Evolutionary conservation across 2,797 vertebrate species (phyloP), one percentile per base, ranked within the genome.

Genomic region (Tinamus major): DNA sequence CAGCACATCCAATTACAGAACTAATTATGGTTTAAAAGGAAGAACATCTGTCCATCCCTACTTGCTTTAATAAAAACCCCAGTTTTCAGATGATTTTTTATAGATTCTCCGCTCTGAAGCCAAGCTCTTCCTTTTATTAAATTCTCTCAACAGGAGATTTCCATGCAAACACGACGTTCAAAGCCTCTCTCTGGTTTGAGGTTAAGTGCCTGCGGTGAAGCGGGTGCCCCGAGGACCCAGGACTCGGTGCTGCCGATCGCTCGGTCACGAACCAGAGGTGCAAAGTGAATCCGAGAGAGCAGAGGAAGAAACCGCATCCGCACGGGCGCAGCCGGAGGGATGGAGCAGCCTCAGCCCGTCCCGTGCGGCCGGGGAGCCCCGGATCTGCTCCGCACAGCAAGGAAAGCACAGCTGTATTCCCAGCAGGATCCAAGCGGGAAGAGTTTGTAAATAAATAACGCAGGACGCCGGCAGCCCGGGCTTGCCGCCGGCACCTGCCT

Each of bases 401-500:
- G 65, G 23, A 48, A 39, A 87, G 61, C 3, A 24, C 29, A 26
- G 71, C 76, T 92, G 87, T 89, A 44, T 91, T 91, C 94, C 82
- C 4, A 59, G 90, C 85, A 82, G 76, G 64, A 59, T 87, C 82
- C 79, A 79, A 61, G 59, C 71, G 89, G 92, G 92, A 87, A 77
- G 82, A 87, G 67, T 2, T 5, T 64, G 65, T 87, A 91, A 92
- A 91, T 92, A 89, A 87, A 48, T 10, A 48, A 21, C 19, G 46
- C 20, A 21, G 46, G 46, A 21, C 46, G 21, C 46, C 64, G 85
- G 37, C 76, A 58, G 46, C 59, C 19, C 41, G 76, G 74, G 55
- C 37, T 89, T 62, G 35, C 79, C 76, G 39, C 62, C 68, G 79
- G 87, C 92, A 24, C 31, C 70, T 48, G 93, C 93, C 77, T n/a